Evolutionary conservation across 2,113 vertebrate genomes (phyloP), one percentile per base, ranked within the genome.

Genomic region (Gobiocypris rarus): DNA sequence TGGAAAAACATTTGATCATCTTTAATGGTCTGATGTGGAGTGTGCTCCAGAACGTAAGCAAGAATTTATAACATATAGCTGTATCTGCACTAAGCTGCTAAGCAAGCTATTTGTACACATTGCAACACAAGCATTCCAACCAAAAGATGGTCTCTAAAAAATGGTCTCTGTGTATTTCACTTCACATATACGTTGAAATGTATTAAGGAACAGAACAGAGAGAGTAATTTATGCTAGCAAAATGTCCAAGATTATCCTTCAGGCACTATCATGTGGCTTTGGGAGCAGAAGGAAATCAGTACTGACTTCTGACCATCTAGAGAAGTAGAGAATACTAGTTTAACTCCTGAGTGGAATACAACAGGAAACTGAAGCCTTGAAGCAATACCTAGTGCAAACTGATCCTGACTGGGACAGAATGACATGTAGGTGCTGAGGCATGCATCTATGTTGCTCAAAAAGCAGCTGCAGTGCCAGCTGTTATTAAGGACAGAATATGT

Each of bases 321-420:
- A 28, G 26, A 34, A 67, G 14, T 10, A 61, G 11, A 61, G 4
- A 61, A 61, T 26, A 10, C 58, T 11, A 11, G 58, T 26, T 26
- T 13, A 48, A 45, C 41, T 73, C n/a, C n/a, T 48, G n/a, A 13
- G n/a, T 73, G n/a, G 70, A 11, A 41, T 48, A 73, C 10, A 48
- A 26, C 11, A 73, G 41, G 13, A 73, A 73, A 41, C 41, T 15
- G 41, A 71, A 71, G 22, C 69, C 38, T 19, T 71, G 4, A 71
- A 71, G 41, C 41, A 43, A 45, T 71, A 71, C 11, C 34, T 22
- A 43, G 19, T 24, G 38, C 22, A 71, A 43, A 43, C 69, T 43
- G 38, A 71, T 45, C 41, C 41, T 71, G 22, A 71, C 26, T 45
- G 69, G 45, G 41, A 71, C 41, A 45, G 41, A 71, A 71, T 71